A percentile compares a stretch with the other conserved stretches of the same genome.
phyloP scores from a whole-genome alignment of 2,113 vertebrate genomes.

The Tor tambroides region DNA sequence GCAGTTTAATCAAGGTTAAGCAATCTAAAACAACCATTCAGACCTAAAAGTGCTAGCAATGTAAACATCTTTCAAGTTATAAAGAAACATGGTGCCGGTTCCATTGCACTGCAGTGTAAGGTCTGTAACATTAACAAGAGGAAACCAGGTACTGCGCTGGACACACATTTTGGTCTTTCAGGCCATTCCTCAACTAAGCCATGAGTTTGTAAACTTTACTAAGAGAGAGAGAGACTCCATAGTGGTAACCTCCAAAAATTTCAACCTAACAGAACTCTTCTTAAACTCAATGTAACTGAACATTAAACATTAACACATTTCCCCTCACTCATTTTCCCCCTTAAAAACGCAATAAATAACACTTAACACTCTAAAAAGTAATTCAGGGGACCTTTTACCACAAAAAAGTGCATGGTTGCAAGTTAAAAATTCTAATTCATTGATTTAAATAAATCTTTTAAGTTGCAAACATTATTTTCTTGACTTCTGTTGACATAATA shows the following conservation, averaged over 20 bases:
- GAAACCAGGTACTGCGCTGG: not conserved
- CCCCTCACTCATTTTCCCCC: not conserved
- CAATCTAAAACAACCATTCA: not conserved
- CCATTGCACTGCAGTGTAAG: not conserved
- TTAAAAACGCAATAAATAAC: not conserved
- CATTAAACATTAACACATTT: not conserved
- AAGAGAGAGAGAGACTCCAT: not conserved
- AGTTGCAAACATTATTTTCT: too few species aligned
- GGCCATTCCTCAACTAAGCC: not conserved
- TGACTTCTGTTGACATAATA: too few species aligned
- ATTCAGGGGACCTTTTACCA: too few species aligned
- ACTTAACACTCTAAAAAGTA: not conserved
- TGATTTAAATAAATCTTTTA: too few species aligned
- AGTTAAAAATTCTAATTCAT: too few species aligned
- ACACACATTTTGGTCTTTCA: not conserved
- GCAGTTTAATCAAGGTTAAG: constrained; percentile 25
- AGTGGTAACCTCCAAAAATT: not conserved
- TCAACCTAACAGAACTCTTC: not conserved
- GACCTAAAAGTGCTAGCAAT: not conserved
- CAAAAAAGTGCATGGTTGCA: too few species aligned
- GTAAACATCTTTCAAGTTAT: not conserved
- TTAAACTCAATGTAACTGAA: not conserved
- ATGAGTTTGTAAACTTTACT: not conserved
- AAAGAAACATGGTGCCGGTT: not conserved
- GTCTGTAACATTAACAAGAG: not conserved